Base-by-base conservation (phyloP, 2,113 vertebrate species). In the Phrynosoma blainvillii region DNA sequence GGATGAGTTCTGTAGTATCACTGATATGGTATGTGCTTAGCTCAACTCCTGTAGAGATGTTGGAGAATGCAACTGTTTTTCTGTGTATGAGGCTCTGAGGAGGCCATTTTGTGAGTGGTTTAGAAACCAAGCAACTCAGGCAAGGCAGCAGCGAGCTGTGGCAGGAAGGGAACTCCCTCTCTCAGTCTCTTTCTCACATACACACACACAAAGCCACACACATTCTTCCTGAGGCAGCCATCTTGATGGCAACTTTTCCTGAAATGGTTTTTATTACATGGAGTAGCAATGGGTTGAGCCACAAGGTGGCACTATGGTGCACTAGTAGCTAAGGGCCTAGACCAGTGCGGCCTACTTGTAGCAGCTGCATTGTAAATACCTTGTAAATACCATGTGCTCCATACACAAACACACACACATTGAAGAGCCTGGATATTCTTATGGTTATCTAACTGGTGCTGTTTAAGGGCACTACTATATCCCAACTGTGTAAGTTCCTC, bases 301-400 rank as follows among this genome's bases (percentile, higher is more conserved):
- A 87, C 92, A 90, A 96, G 96, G 96, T 95, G 96, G 96, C 96
- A 93, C 92, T 82, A 90, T 92, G 84, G 93, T 79, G 92, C 84
- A 74, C 84, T 78, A 66, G 84, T 82, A 90, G 80, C 11, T 92
- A 90, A 88, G 90, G 91, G 84, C 77, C 5, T 20, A 25, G 89
- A 23, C 84, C 80, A 81, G 91, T 93, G 89, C 88, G 85, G 89
- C 92, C 85, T 89, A 89, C 80, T 88, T 92, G 36, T 36, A 36
- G 36, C 36, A 36, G 36, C 36, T 36, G 36, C 36, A 2, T 36
- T 36, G 36, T 36, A 36, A 36, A 36, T 36, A 36, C 36, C 36
- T 36, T 36, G 94, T 93, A 95, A 93, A 95, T 91, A 90, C 54
- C 78, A 89, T 36, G 87, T 2, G 77, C 90, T 82, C 88, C 40